Evolutionary conservation across 2,113 vertebrate genomes (phyloP).

Genomic region (Megaceryle maxima): DNA sequence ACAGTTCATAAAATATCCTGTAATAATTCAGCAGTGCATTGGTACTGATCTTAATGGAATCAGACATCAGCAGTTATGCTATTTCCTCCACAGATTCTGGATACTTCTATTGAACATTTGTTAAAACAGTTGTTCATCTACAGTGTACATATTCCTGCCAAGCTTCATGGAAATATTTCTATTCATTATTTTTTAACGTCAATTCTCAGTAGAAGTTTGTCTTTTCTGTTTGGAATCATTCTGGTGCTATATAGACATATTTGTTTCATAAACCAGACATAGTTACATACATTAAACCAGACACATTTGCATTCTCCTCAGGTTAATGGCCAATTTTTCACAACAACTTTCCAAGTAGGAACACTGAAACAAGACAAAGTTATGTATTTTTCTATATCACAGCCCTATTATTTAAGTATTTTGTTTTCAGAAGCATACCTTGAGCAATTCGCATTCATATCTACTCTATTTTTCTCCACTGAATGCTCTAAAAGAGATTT

Average conservation of each 20-base stretch:
- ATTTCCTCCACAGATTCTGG: slow-evolving; percentile 59
- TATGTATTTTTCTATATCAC: not conserved
- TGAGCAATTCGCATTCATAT: not conserved
- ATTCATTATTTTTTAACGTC: slow-evolving; percentile 21
- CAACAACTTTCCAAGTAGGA: not conserved
- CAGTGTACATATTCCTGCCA: slow-evolving; percentile 43
- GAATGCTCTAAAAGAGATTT: not conserved
- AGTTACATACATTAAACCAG: not conserved
- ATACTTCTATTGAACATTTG: slow-evolving; percentile 64
- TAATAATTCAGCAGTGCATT: slow-evolving; percentile 52
- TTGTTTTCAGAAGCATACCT: not conserved
- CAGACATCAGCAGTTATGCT: slow-evolving; percentile 61
- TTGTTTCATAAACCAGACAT: not conserved
- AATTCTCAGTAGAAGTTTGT: slow-evolving; percentile 8
- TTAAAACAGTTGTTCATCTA: slow-evolving; percentile 67
- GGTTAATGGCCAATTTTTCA: not conserved
- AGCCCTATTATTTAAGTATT: not conserved
- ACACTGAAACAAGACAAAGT: not conserved
- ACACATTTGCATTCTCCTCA: not conserved
- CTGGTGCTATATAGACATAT: not conserved
- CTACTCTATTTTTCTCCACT: not conserved
- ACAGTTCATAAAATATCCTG: slow-evolving; percentile 53
- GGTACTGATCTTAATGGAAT: slow-evolving; percentile 69
- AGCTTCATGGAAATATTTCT: slow-evolving; percentile 58
- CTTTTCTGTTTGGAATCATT: slow-evolving; percentile 21